Evolutionary conservation across 2,888 invertebrate genomes (phyloP), one percentile per base, ranked within the genome.

Genomic region (Nasonovia ribisnigri): DNA sequence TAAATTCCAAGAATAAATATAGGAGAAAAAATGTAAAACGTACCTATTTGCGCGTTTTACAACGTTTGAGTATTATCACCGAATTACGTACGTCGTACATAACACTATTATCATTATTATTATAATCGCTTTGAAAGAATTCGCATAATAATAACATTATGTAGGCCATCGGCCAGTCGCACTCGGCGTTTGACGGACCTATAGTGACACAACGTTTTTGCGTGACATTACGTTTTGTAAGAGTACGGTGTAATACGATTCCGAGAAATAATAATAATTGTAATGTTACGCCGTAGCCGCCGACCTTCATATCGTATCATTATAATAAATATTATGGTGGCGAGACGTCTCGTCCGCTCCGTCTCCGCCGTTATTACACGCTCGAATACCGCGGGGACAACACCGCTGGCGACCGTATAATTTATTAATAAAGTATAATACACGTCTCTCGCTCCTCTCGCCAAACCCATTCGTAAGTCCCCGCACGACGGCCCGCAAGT

Each of bases 401-500:
- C 77, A 36, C 20, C 36, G 20, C 1, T 36, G 36, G 77, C 36
- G 16, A 77, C 77, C 36, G 16, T 77, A 77, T 77, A 77, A 77
- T 77, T 77, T 77, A 36, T 77, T 77, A 77, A 77, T 36, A 77
- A 77, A 77, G 36, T 77, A n/a, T n/a, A n/a, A n/a, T n/a, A 77
- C 20, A 20, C 20, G 36, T 16, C 16, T 77, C 36, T 77, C 36
- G 77, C 36, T 77, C 16, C 16, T 36, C 67, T 67, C 16, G n/a
- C 67, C 6, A 77, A 77, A 36, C 36, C 2, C 6, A 77, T 77
- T 36, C 77, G 0, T 46, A 6, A 8, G 20, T 20, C 36, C 2
- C 36, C 36, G 8, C 36, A 77, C 20, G 20, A 6, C 20, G 36
- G 36, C n/a, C 67, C 0, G n/a, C n/a, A n/a, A 67, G 67, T n/a